Evolutionary conservation across 2,888 invertebrate species (phyloP).

Genomic region (Cephus rjabovi): DNA sequence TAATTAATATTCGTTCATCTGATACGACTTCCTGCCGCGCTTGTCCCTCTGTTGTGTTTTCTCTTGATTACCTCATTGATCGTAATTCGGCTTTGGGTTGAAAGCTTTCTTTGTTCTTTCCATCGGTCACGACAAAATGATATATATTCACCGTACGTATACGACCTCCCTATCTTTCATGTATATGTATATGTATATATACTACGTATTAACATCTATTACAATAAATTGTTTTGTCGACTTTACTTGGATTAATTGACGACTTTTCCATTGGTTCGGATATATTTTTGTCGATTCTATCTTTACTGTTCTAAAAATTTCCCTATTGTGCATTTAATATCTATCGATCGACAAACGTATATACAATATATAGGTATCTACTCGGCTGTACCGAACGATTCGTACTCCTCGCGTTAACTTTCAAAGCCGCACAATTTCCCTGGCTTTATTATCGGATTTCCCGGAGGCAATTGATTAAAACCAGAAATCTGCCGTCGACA

Average conservation of each 20-base stretch:
- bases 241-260: not conserved
- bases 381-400: not conserved
- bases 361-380: not conserved
- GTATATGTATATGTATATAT: not conserved
- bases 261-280: not conserved
- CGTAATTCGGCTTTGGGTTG: not conserved
- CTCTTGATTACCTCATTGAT: not conserved
- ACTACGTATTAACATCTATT: not conserved
- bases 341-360: not conserved
- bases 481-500: not conserved
- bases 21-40: not conserved
- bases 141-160: not conserved
- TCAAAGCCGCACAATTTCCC: not conserved
- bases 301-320: not conserved
- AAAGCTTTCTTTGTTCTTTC: not conserved
- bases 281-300: not conserved
- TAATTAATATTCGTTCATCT: not conserved
- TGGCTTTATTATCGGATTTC: not conserved
- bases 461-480: not conserved
- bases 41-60: not conserved
- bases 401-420: not conserved
- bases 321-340: not conserved
- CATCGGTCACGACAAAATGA: not conserved
- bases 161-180: not conserved
- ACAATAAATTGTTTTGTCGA: not conserved